A percentile compares a stretch with the other conserved stretches of the same genome.
Evolutionary conservation across 2,113 vertebrate species (phyloP).

Genomic region (Mixornis gularis): DNA sequence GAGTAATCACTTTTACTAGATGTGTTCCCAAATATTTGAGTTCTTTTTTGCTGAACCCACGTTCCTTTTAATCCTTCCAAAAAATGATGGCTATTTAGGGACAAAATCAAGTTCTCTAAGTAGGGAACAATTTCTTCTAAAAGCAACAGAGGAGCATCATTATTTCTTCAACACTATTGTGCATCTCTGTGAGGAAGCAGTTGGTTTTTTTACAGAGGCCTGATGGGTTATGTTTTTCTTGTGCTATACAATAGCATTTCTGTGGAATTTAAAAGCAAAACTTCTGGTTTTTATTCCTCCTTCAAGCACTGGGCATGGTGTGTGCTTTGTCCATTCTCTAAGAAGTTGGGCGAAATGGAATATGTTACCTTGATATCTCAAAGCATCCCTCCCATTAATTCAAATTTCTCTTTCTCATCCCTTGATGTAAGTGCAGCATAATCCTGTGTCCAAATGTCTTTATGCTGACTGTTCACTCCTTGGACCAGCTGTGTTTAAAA

Average conservation of each 20-base stretch:
- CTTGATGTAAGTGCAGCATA: neutral
- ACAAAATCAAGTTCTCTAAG: neutral
- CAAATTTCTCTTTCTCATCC: neutral
- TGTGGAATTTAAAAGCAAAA: neutral
- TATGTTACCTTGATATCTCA: neutral
- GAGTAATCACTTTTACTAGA: neutral
- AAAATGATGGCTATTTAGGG: neutral
- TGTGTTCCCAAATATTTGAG: neutral
- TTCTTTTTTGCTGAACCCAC: neutral
- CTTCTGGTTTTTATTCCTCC: neutral
- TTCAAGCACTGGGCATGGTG: neutral
- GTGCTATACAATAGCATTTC: neutral
- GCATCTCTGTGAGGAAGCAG: neutral
- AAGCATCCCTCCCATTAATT: neutral
- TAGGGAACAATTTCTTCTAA: neutral
- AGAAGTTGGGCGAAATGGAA: neutral
- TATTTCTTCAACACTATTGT: neutral
- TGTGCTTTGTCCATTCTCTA: neutral
- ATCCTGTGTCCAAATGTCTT: neutral
- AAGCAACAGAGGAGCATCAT: neutral
- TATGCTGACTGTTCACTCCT: neutral
- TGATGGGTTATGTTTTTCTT: neutral
- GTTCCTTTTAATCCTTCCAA: neutral
- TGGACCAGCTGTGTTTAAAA: neutral
- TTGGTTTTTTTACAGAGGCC: neutral